Evolutionary conservation across 2,888 invertebrate genomes (phyloP).

Genomic region (Yponomeuta evonymella): DNA sequence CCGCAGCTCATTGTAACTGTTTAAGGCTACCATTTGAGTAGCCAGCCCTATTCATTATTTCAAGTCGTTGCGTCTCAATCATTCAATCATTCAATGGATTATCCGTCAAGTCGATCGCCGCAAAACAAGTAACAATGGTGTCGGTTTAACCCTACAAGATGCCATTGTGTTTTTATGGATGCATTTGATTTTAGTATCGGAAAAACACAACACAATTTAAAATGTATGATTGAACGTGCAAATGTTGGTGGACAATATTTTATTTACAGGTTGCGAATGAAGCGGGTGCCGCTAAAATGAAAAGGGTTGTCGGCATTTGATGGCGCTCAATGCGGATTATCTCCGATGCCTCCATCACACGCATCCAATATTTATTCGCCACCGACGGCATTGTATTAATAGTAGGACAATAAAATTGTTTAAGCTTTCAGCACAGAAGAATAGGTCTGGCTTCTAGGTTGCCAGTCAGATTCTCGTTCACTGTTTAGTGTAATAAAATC

Average conservation of each 20-base stretch:
- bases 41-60: constrained; percentile 35
- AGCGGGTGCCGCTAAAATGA: neutral
- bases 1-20: constrained; percentile 45
- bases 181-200: no score
- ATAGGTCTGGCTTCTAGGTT: neutral
- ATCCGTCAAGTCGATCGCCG: neutral
- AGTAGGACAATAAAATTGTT: constrained; percentile 71
- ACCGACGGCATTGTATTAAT: constrained; percentile 64
- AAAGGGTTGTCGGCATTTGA: constrained; percentile 34
- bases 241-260: constrained; percentile 14
- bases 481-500: no score
- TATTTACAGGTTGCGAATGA: constrained; percentile 13
- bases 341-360: constrained; percentile 42
- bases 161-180: no score
- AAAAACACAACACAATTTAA: neutral
- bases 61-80: neutral
- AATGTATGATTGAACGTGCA: constrained; percentile 2
- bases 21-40: constrained; percentile 28
- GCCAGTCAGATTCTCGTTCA: no score
- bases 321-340: constrained; percentile 66
- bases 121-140: neutral
- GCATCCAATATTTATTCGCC: constrained; percentile 70
- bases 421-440: constrained; percentile 31
- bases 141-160: no score
- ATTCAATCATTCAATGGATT: no score